Conservation (phyloP, 2,113 vertebrate species). For the Calyptommatus sinebrachiatus region DNA sequence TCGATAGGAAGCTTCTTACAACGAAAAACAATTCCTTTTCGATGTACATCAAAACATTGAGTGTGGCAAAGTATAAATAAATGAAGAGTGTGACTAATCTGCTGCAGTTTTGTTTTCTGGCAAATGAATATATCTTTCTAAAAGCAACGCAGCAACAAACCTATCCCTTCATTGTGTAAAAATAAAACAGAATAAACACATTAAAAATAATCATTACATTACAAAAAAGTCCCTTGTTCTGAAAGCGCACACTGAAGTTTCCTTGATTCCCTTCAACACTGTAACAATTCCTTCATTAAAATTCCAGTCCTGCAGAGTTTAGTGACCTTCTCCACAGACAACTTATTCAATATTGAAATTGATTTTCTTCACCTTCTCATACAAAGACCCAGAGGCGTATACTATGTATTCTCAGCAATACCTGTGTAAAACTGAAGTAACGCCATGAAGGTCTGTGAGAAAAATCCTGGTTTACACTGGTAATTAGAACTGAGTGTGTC, state of each 20-base stretch:
- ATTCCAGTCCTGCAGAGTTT: conserved; percentile 27
- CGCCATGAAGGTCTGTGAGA: not conserved
- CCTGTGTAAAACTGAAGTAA: conserved; percentile 33
- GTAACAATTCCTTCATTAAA: conserved; percentile 27
- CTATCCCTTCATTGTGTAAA: not conserved
- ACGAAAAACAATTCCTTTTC: not conserved
- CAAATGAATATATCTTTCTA: not conserved
- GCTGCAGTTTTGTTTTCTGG: not conserved
- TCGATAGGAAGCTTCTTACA: not conserved
- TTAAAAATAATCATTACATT: not conserved
- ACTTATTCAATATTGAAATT: conserved; percentile 38
- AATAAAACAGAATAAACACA: not conserved
- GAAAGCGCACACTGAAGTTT: conserved; percentile 16
- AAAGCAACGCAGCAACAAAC: not conserved
- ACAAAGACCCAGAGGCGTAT: conserved; percentile 17
- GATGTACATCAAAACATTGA: not conserved
- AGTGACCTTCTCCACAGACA: conserved; percentile 35
- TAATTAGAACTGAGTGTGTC: conserved; percentile 31
- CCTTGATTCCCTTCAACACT: conserved; percentile 1
- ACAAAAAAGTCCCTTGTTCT: not conserved
- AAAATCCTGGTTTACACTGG: conserved; percentile 17
- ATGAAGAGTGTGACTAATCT: not conserved
- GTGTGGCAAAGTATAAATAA: not conserved
- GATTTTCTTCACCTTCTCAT: conserved; percentile 40
- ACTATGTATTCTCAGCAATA: conserved; percentile 14